Evolutionary conservation across 2,888 invertebrate species (phyloP), one percentile per base, ranked within the genome.

Genomic region (Frankliniella fusca): DNA sequence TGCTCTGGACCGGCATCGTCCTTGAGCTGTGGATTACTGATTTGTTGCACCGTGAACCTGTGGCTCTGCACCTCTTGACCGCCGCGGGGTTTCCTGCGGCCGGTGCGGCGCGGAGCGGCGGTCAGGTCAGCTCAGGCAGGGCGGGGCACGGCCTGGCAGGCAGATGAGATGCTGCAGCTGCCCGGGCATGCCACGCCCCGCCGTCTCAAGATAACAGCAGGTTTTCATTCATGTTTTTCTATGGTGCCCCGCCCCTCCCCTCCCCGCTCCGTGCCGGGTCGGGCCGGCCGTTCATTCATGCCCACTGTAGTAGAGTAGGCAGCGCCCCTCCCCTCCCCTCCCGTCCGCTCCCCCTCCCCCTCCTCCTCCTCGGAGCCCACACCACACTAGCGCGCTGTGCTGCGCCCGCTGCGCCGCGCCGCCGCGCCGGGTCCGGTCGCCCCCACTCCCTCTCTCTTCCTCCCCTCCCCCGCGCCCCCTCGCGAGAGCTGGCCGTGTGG

Each of bases 281-380:
- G 38, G 12, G 70, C 70, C 70, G 12, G 70, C 70, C 23, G 70
- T 76, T 76, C 70, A 76, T 76, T 76, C 70, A 76, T 76, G 70
- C 70, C 70, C 70, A 76, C 70, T 76, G 70, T 76, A 76, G 70
- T 76, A 76, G 70, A 76, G 70, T 76, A 76, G 70, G 70, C 70
- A 76, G 70, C 70, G 27, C 70, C 70, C 70, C 27, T 11, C 9
- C 70, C 23, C 70, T 5, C 70, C 70, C 7, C 23, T 5, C 70
- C 70, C 70, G n/a, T 9, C 70, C 70, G 23, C 70, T 23, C 70
- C 23, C 70, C 23, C 11, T 23, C 27, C 23, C 70, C 23, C n/a
- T 23, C 23, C 54, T 9, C 54, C 54, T 9, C 15, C 8, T 2
- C 54, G 3, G 54, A 15, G 61, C 61, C 61, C 61, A 61, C 61